Evolutionary conservation across 2,797 vertebrate species (phyloP).

Genomic region (Rousettus madagascariensis): DNA sequence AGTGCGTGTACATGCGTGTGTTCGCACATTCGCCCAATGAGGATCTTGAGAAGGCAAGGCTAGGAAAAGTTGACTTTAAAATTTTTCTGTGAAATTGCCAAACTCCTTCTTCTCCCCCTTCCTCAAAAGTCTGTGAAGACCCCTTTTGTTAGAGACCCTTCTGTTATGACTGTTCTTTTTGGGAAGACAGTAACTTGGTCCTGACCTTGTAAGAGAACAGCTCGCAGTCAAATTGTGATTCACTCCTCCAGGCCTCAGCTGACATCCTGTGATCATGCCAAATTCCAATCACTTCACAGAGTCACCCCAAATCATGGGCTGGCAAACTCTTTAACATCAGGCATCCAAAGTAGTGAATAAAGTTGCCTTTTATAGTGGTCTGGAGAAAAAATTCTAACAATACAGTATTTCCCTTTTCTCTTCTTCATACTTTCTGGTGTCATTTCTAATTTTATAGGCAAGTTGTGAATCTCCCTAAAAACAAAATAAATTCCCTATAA

Average conservation of each 20-base stretch:
- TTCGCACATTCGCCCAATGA: neutral
- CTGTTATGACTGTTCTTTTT: neutral
- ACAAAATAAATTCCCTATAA: constrained; percentile 67
- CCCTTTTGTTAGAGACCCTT: neutral
- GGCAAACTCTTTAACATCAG: neutral
- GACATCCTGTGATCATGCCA: neutral
- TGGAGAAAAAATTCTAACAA: constrained; percentile 45
- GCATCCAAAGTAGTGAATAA: constrained; percentile 33
- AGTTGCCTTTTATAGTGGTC: constrained; percentile 35
- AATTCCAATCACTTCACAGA: neutral
- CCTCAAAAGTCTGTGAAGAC: neutral
- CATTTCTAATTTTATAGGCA: constrained; percentile 65
- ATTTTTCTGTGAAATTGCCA: neutral
- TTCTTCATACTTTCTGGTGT: constrained; percentile 36
- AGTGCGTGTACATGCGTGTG: neutral
- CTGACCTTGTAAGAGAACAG: constrained; percentile 14
- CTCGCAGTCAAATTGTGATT: constrained; percentile 12
- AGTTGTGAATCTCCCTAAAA: constrained; percentile 66
- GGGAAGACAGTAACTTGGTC: neutral
- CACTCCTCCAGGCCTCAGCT: neutral
- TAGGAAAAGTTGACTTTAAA: neutral
- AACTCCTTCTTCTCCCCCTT: neutral
- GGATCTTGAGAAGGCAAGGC: neutral
- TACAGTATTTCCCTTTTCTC: constrained; percentile 34
- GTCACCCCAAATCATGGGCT: neutral